These are phyloP conservation scores for Dilophus febrilis DNA, from an alignment of 2,888 invertebrate genomes.

Conservation along the genomic window DNA sequence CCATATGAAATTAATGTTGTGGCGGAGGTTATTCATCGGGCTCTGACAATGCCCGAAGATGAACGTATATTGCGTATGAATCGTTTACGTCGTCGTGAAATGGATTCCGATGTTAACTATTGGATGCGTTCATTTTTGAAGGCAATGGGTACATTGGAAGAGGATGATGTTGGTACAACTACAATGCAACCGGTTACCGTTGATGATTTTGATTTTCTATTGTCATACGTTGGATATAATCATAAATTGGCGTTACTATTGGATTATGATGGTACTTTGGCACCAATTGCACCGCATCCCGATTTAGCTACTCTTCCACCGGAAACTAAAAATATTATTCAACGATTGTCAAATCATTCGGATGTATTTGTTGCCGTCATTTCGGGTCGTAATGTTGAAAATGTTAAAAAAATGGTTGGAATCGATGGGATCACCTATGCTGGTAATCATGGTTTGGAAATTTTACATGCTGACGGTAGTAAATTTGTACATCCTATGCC, in stretches of 20 bases:
- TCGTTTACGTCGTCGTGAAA: conserved; percentile 61
- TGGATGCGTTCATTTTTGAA: conserved; percentile 81
- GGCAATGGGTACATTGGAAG: conserved; percentile 70
- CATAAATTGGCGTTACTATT: conserved; percentile 68
- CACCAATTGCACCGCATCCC: conserved; percentile 78
- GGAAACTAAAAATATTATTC: conserved; percentile 70
- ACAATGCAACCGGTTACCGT: conserved; percentile 80
- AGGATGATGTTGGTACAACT: conserved; percentile 67
- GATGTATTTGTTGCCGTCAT: conserved; percentile 78
- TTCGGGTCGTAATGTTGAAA: conserved; percentile 72
- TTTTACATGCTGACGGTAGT: conserved; percentile 76
- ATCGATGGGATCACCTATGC: conserved; percentile 83
- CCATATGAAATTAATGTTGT: conserved; percentile 79
- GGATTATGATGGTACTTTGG: conserved; percentile 79
- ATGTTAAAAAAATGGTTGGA: conserved; percentile 80
- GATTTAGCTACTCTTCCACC: conserved; percentile 71
- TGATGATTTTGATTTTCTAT: conserved; percentile 76
- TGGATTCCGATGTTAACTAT: conserved; percentile 66
- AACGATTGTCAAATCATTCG: conserved; percentile 64
- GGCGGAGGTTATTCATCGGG: conserved; percentile 72
- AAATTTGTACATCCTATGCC: conserved; percentile 87
- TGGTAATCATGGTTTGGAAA: conserved; percentile 77
- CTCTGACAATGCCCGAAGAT: conserved; percentile 79
- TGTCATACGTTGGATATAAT: conserved; percentile 71
- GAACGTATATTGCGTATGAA: conserved; percentile 76